Conservation (phyloP, 30 jellyfish, hydroid and myxozoan genomes). For the Turritopsis rubra region DNA sequence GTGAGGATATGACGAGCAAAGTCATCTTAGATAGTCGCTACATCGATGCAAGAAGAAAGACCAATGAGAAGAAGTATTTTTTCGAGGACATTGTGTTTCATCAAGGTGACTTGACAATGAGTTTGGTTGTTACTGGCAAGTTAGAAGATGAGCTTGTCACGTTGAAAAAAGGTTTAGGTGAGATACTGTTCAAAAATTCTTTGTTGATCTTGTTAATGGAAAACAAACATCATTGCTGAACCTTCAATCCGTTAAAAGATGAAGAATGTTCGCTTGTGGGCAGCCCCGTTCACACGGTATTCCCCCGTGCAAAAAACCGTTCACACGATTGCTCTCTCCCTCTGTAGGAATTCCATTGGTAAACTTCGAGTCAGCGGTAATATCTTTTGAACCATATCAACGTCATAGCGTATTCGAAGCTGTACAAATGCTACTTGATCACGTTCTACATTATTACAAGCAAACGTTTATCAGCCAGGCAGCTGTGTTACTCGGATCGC, state of each 20-base stretch:
- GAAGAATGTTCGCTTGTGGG: too few species aligned
- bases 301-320: too few species aligned
- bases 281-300: too few species aligned
- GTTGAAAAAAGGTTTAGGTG: conserved; percentile 29
- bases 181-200: neutral
- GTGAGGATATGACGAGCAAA: neutral
- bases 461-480: conserved; percentile 71
- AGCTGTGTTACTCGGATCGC: conserved; percentile 84
- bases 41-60: neutral
- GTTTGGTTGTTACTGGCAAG: conserved; percentile 38
- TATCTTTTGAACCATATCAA: conserved; percentile 42
- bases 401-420: conserved; percentile 71
- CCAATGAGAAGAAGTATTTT: conserved; percentile 10
- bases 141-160: conserved; percentile 28
- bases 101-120: conserved; percentile 38
- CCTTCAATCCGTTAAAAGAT: too few species aligned
- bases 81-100: conserved; percentile 19
- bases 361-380: conserved; percentile 82
- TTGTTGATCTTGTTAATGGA: too few species aligned
- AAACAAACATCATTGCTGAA: too few species aligned
- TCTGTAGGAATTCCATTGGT: conserved; percentile 64
- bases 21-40: conserved; percentile 5
- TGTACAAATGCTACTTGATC: conserved; percentile 36
- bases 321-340: neutral
- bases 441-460: conserved; percentile 57